Evolutionary conservation across 2,888 invertebrate species (phyloP).

Genomic region (Cosmia pyralina): DNA sequence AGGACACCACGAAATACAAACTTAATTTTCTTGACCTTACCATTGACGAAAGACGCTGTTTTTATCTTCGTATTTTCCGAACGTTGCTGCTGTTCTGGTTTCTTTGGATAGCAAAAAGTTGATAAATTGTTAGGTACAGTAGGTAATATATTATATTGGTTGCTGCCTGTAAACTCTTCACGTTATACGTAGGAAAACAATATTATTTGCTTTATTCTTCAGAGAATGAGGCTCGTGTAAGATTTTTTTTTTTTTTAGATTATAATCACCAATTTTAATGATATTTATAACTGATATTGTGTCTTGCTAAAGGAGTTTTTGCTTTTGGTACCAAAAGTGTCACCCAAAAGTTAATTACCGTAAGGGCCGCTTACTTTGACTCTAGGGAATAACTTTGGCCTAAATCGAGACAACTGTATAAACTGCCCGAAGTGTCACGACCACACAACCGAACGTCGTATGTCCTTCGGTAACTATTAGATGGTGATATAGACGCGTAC

Average conservation of each 20-base stretch:
- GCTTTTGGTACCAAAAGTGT: too few species aligned
- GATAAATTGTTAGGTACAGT: background rate
- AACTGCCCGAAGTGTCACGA: too few species aligned
- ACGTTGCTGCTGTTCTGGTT: conserved; percentile 1
- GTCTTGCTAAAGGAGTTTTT: too few species aligned
- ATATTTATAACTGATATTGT: too few species aligned
- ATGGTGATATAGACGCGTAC: too few species aligned
- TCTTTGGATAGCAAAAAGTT: conserved; percentile 5
- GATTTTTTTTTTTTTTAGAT: background rate
- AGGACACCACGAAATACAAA: conserved; percentile 68
- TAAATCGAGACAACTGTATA: too few species aligned
- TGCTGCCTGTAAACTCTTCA: background rate
- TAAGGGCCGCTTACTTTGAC: too few species aligned
- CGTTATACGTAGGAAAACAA: background rate
- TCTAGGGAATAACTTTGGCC: too few species aligned
- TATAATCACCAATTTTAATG: background rate
- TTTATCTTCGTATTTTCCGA: conserved; percentile 30
- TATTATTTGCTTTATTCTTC: background rate
- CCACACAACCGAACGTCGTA: too few species aligned
- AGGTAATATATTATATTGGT: background rate
- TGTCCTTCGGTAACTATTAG: too few species aligned
- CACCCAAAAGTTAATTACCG: too few species aligned
- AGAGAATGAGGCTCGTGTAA: too few species aligned
- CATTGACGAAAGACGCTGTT: conserved; percentile 42
- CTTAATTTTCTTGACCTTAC: conserved; percentile 69